phyloP scores from a whole-genome alignment of 2,113 vertebrate species.

The Centropus unirufus region DNA sequence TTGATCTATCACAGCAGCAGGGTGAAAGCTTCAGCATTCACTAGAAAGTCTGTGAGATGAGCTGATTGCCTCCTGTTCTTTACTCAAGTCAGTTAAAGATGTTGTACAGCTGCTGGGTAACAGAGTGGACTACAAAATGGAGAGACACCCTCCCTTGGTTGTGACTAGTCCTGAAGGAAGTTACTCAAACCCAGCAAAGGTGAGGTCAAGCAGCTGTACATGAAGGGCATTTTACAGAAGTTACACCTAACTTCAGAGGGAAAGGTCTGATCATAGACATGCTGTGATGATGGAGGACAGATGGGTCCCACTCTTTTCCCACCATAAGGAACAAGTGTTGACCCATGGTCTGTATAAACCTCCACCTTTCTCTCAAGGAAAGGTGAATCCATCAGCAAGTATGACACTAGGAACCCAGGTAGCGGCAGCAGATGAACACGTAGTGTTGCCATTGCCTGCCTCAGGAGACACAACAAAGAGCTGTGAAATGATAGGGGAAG shows the following conservation, averaged over 20 bases:
- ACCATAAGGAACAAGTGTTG: neutral
- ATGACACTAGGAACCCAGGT: neutral
- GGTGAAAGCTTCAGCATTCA: neutral
- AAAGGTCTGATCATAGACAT: fast-evolving
- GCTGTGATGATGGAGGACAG: neutral
- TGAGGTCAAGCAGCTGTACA: neutral
- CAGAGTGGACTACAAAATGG: neutral
- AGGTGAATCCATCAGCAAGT: neutral
- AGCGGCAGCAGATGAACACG: neutral
- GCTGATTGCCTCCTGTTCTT: neutral
- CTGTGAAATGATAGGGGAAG: neutral
- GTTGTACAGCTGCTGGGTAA: neutral
- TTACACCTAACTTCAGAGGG: neutral
- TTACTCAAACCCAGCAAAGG: neutral
- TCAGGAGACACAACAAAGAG: neutral
- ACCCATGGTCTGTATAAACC: neutral
- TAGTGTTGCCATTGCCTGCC: neutral
- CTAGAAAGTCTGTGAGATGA: neutral
- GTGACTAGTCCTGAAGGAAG: neutral
- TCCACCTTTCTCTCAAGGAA: neutral
- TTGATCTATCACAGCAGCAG: neutral
- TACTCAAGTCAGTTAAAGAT: neutral
- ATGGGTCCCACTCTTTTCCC: neutral
- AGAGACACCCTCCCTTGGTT: neutral
- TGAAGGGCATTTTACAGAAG: neutral